Percentiles rank a stretch among this genome's conserved stretches.
Conservation (phyloP, 1,140 invertebrate genomes). For the Drosophila dunni region DNA sequence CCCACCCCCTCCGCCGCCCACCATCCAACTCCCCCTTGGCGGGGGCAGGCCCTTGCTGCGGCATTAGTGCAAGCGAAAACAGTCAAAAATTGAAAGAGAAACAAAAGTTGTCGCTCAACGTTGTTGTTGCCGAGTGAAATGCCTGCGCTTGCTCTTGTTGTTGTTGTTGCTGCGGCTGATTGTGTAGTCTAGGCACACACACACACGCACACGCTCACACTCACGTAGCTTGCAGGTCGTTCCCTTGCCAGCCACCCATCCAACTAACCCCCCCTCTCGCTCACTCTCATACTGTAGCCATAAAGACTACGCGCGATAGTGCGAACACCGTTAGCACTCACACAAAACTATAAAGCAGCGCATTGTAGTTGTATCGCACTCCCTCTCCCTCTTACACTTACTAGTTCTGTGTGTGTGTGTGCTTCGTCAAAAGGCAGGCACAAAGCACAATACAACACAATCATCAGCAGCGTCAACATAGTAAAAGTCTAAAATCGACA, state of each 20-base stretch:
- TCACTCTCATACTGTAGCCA: constrained; percentile 6
- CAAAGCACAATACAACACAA: constrained; percentile 47
- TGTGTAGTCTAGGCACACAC: constrained; percentile 71
- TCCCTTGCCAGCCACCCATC: constrained; percentile 20
- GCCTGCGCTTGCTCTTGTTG: constrained; percentile 43
- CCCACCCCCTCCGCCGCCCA: background rate
- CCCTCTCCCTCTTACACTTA: background rate
- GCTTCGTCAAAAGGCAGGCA: constrained; percentile 50
- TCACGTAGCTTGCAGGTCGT: constrained; percentile 58
- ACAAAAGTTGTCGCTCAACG: constrained; percentile 57
- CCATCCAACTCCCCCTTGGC: background rate
- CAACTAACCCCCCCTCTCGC: constrained; percentile 1
- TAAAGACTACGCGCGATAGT: constrained; percentile 60
- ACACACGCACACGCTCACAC: constrained; percentile 19
- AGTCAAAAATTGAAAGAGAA: constrained; percentile 37
- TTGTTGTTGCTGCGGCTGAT: constrained; percentile 51
- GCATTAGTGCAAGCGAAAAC: constrained; percentile 43
- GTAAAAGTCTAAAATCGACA: constrained; percentile 84
- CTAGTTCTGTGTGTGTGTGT: constrained; percentile 9
- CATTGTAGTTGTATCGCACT: constrained; percentile 29
- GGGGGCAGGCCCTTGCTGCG: constrained; percentile 42
- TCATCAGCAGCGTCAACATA: constrained; percentile 79
- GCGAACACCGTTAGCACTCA: constrained; percentile 50
- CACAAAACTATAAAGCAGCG: constrained; percentile 39
- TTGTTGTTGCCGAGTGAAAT: constrained; percentile 61